Conservation (phyloP, 1,140 invertebrate genomes). For the Kradibia gibbosae region DNA sequence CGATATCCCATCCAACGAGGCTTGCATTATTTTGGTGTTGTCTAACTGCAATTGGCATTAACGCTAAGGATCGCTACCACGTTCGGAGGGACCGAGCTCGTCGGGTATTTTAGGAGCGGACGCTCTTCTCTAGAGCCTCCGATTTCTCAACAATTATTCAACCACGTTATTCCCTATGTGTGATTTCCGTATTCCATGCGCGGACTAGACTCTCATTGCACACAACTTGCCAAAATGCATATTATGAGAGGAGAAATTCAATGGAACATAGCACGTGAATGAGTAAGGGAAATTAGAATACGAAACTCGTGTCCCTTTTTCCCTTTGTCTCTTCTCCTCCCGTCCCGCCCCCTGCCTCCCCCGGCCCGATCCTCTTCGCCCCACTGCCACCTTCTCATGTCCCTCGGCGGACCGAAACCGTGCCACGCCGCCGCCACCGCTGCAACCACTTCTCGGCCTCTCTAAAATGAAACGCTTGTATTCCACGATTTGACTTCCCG, state of each 20-base stretch:
- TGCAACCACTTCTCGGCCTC: not conserved
- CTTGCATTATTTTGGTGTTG: not conserved
- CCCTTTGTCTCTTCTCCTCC: not conserved
- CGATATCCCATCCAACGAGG: not conserved
- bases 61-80: not conserved
- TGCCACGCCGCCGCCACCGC: no score
- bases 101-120: no score
- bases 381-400: not conserved
- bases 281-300: conserved; percentile 13
- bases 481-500: conserved; percentile 59
- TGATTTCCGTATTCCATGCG: not conserved
- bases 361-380: not conserved
- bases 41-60: not conserved
- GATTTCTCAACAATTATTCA: not conserved
- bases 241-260: not conserved
- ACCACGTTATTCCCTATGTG: not conserved
- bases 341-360: not conserved
- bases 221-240: not conserved
- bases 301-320: not conserved
- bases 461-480: conserved; percentile 64
- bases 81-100: no score
- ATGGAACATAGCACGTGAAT: not conserved
- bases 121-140: not conserved
- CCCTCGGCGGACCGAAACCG: no score
- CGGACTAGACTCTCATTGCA: not conserved